A percentile compares a stretch with the other conserved stretches of the same genome.
Evolutionary conservation across 2,888 invertebrate genomes (phyloP).

Genomic region (Sussaba pulchella): DNA sequence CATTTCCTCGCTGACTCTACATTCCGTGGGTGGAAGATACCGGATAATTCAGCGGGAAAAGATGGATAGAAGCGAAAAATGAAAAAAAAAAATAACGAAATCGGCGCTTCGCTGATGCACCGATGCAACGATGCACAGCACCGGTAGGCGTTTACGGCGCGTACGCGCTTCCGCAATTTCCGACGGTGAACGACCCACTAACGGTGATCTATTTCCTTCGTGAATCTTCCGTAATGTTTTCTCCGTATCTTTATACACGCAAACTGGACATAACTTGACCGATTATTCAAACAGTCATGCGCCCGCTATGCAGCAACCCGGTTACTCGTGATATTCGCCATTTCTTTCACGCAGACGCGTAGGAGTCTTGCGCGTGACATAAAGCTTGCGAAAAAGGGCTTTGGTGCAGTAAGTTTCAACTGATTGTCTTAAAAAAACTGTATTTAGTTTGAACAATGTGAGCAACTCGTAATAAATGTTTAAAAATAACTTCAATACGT

Average conservation of each 20-base stretch:
- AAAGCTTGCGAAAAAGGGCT: background rate
- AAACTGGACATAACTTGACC: slow-evolving; percentile 38
- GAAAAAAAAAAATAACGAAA: slow-evolving; percentile 22
- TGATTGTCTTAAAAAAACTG: too few relatives aligned
- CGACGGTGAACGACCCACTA: slow-evolving; percentile 70
- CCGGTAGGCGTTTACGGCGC: slow-evolving; percentile 32
- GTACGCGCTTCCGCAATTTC: slow-evolving; percentile 53
- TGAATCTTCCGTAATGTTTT: slow-evolving; percentile 67
- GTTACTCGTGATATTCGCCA: slow-evolving; percentile 67
- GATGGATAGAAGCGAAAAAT: slow-evolving; percentile 20
- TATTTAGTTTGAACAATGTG: too few relatives aligned
- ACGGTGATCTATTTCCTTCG: slow-evolving; percentile 75
- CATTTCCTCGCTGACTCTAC: slow-evolving; percentile 48
- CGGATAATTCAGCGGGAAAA: slow-evolving; percentile 1
- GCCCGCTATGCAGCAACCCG: slow-evolving; percentile 56
- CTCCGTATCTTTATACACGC: slow-evolving; percentile 30
- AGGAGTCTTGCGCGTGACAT: background rate
- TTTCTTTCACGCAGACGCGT: background rate
- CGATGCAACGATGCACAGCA: too few relatives aligned
- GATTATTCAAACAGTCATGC: slow-evolving; percentile 42
- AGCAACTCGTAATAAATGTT: too few relatives aligned
- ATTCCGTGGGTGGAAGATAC: slow-evolving; percentile 45
- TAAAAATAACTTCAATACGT: too few relatives aligned
- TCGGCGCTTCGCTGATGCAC: slow-evolving; percentile 4
- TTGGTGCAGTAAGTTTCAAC: too few relatives aligned